phyloP scores from a whole-genome alignment of 2,113 vertebrate species.

The Lanius ludovicianus region DNA sequence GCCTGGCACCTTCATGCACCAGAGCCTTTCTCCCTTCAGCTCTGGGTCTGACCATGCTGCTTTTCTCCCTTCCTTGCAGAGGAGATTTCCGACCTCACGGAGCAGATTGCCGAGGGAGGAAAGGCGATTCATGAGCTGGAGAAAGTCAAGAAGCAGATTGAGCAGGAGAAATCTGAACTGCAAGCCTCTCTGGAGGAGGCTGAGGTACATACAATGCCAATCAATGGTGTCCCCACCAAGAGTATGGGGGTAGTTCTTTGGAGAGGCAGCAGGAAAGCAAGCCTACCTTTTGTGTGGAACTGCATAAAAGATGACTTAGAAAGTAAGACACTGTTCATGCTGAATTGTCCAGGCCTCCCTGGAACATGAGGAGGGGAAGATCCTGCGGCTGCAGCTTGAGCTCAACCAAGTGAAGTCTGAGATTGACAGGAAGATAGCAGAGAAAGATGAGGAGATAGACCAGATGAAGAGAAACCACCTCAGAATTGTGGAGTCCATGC shows the following conservation, averaged over 20 bases:
- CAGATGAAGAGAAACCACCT: background rate
- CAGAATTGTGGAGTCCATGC: constrained; percentile 55
- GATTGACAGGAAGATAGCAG: background rate
- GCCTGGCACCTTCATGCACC: background rate
- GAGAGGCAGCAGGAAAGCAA: too few species aligned
- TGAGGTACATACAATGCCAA: background rate
- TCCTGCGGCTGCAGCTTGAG: background rate
- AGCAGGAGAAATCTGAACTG: constrained; percentile 77
- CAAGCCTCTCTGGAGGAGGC: background rate
- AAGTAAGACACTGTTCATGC: too few species aligned
- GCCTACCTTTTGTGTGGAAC: too few species aligned
- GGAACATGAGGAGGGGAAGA: background rate
- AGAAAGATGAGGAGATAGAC: background rate
- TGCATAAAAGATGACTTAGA: too few species aligned
- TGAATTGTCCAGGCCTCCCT: background rate
- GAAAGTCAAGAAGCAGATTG: constrained; percentile 84
- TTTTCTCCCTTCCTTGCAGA: constrained; percentile 61
- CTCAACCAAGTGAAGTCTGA: background rate
- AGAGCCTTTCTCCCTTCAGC: background rate
- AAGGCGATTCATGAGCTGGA: constrained; percentile 89
- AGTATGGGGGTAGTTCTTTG: too few species aligned
- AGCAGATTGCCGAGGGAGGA: constrained; percentile 83
- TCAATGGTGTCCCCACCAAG: too few species aligned
- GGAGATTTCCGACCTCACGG: constrained; percentile 85
- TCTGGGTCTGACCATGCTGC: background rate